A percentile compares a stretch with the other conserved stretches of the same genome.
These are phyloP conservation scores for Drosophila teissieri DNA, from an alignment of 1,140 invertebrate species.

Conservation along the genomic window DNA sequence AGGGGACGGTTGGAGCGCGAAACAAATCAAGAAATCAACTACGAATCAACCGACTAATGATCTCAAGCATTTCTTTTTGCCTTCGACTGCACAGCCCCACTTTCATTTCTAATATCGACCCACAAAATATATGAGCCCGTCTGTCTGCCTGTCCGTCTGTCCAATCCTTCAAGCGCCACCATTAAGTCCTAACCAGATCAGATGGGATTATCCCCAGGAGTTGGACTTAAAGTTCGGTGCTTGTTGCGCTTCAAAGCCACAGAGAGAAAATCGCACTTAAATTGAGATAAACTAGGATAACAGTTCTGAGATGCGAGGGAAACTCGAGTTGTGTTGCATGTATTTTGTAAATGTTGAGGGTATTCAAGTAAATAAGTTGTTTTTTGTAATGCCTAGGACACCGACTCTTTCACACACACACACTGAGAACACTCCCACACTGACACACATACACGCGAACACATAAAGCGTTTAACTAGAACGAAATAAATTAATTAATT, in stretches of 20 bases:
- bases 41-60: constrained; percentile 41
- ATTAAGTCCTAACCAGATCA: neutral
- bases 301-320: neutral
- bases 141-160: constrained; percentile 8
- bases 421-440: constrained; percentile 10
- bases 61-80: constrained; percentile 43
- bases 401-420: constrained; percentile 20
- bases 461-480: constrained; percentile 55
- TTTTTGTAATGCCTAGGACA: constrained; percentile 39
- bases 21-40: constrained; percentile 37
- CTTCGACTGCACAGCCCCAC: constrained; percentile 6
- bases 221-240: neutral
- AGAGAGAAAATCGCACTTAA: constrained; percentile 26
- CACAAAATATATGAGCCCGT: constrained; percentile 7
- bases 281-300: constrained; percentile 21
- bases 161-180: constrained; percentile 8
- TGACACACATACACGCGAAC: constrained; percentile 1
- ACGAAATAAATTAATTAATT: constrained; percentile 61
- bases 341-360: constrained; percentile 43
- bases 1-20: constrained; percentile 31
- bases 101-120: neutral
- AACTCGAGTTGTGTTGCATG: constrained; percentile 34
- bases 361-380: constrained; percentile 35
- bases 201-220: neutral
- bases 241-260: constrained; percentile 1